These are phyloP conservation scores for Lottia scabra DNA, from an alignment of 2,888 invertebrate species.

Conservation along the genomic window DNA sequence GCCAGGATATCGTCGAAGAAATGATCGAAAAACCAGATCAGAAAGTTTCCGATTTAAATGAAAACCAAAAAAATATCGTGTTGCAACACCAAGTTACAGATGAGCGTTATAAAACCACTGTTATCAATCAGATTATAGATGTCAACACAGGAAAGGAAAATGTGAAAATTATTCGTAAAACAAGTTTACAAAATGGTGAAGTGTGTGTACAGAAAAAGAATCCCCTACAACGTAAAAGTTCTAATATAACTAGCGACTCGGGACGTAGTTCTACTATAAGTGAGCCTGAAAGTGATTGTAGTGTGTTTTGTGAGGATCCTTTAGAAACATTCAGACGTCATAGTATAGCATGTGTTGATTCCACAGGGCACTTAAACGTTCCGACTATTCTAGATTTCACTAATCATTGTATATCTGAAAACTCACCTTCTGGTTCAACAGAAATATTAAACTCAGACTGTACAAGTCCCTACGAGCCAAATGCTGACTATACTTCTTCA, in stretches of 20 bases:
- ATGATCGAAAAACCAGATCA: constrained; percentile 15
- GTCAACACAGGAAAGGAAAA: constrained; percentile 19
- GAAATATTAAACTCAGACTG: constrained; percentile 10
- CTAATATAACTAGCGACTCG: constrained; percentile 38
- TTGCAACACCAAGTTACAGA: neutral
- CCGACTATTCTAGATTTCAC: constrained; percentile 28
- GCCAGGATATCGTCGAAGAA: constrained; percentile 35
- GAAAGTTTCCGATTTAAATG: constrained; percentile 9
- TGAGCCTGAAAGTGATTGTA: constrained; percentile 30
- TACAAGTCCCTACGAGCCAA: neutral
- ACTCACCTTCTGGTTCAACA: constrained; percentile 7
- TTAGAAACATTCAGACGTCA: constrained; percentile 36
- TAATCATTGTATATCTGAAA: neutral
- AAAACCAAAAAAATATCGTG: constrained; percentile 16
- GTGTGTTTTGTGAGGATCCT: constrained; percentile 27
- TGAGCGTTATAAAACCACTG: neutral
- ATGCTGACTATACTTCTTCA: constrained; percentile 15
- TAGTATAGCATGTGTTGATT: constrained; percentile 50
- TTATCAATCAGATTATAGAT: neutral
- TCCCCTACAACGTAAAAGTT: constrained; percentile 47
- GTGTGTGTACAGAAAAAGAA: constrained; percentile 27
- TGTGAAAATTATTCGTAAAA: constrained; percentile 21
- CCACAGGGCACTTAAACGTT: constrained; percentile 54
- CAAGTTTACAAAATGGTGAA: constrained; percentile 4
- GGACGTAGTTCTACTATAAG: constrained; percentile 55